These are phyloP conservation scores for Luidia sarsii DNA, from an alignment of 53 echinoderm and acorn worm genomes.

Conservation along the genomic window DNA sequence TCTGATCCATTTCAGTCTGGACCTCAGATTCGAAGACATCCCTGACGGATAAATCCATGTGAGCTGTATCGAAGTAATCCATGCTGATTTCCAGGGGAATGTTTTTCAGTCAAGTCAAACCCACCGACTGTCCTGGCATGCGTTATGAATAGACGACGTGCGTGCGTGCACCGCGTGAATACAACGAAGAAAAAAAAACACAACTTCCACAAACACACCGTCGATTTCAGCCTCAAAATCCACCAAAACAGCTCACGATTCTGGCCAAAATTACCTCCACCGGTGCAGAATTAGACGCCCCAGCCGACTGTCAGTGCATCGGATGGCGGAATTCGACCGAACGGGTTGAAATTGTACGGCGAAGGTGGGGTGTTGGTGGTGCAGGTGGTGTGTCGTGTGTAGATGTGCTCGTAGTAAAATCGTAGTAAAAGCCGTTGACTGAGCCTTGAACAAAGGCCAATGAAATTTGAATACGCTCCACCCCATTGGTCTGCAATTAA, in stretches of 20 bases:
- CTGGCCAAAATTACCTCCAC: slow-evolving; percentile 5
- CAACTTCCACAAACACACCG: slow-evolving; percentile 14
- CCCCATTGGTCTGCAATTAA: slow-evolving; percentile 71
- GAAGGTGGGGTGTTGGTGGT: background rate
- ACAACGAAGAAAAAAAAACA: no score
- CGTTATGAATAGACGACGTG: slow-evolving; percentile 20
- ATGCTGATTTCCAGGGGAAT: slow-evolving; percentile 21
- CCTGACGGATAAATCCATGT: slow-evolving; percentile 80
- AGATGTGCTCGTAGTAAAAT: slow-evolving; percentile 70
- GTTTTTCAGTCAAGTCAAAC: no score
- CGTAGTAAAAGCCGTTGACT: slow-evolving; percentile 99
- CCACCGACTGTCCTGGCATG: no score
- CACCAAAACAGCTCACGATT: slow-evolving; percentile 8
- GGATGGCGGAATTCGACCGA: slow-evolving; percentile 18
- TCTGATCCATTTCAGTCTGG: slow-evolving; percentile 90
- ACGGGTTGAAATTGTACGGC: background rate
- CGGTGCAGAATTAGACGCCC: slow-evolving; percentile 9
- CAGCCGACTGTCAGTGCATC: slow-evolving; percentile 33
- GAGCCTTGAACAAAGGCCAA: slow-evolving; percentile 94
- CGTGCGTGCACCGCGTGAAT: background rate
- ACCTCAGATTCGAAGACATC: slow-evolving; percentile 96
- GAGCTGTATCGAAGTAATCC: slow-evolving; percentile 82
- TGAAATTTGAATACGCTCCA: slow-evolving; percentile 75
- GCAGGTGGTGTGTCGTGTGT: slow-evolving; percentile 60
- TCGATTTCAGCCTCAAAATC: background rate